A percentile compares a stretch with the other conserved stretches of the same genome.
Evolutionary conservation across 1,140 invertebrate genomes (phyloP).

Genomic region (Geopemphigus sp.): DNA sequence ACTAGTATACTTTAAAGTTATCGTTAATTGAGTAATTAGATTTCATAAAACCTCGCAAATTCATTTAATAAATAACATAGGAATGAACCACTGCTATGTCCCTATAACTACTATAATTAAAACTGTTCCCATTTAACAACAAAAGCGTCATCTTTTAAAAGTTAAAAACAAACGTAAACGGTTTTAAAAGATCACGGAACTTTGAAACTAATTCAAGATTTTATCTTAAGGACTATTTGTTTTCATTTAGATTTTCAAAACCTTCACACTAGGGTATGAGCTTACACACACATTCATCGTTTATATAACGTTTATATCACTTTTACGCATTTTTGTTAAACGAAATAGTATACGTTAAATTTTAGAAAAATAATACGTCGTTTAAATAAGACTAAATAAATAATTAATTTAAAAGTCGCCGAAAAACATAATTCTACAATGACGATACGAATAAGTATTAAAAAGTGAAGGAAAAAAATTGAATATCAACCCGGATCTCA

Average conservation of each 20-base stretch:
- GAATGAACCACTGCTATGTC: not conserved
- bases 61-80: not conserved
- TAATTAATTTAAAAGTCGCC: not conserved
- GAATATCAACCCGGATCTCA: not conserved
- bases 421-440: not conserved
- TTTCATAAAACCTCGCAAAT: not conserved
- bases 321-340: not conserved
- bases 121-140: not conserved
- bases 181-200: not conserved
- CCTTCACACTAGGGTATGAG: not conserved
- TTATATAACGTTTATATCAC: not conserved
- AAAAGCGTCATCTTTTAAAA: not conserved
- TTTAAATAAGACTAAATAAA: constrained; percentile 10
- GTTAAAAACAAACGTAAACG: not conserved
- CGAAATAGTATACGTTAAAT: not conserved
- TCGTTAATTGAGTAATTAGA: not conserved
- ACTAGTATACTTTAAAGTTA: not conserved
- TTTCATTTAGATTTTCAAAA: not conserved
- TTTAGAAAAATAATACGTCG: not conserved
- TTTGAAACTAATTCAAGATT: not conserved
- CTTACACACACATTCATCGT: not conserved
- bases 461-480: not conserved
- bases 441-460: not conserved
- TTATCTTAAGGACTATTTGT: constrained; percentile 2
- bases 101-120: not conserved